A percentile compares a stretch with the other conserved stretches of the same genome.
Conservation (phyloP, 2,113 vertebrate genomes). For the Paramormyrops kingsleyae region DNA sequence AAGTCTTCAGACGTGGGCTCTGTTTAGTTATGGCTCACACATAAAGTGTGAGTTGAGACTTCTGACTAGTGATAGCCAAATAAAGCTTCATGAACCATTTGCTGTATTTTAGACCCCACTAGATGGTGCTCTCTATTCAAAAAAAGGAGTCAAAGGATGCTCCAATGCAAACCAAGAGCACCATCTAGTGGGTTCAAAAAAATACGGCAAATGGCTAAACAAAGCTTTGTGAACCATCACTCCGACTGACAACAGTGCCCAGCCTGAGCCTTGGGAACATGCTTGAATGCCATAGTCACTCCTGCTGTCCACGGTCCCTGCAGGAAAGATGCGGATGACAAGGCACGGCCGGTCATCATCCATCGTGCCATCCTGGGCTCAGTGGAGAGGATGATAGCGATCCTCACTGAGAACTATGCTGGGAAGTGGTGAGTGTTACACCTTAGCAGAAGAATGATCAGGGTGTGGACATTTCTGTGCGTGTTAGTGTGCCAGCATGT, state of each 20-base stretch:
- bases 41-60: background rate
- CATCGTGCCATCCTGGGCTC: constrained; percentile 88
- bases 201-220: no score
- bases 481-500: background rate
- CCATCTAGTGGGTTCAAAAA: no score
- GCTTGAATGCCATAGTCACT: background rate
- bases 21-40: background rate
- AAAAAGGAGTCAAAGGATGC: no score
- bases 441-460: background rate
- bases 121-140: no score
- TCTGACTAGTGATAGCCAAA: background rate
- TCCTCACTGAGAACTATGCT: constrained; percentile 86
- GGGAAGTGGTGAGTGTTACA: constrained; percentile 78
- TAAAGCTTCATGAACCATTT: no score
- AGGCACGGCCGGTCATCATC: constrained; percentile 83
- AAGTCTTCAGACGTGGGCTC: constrained; percentile 43
- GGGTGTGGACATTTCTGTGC: background rate
- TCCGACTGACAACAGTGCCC: background rate
- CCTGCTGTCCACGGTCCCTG: background rate
- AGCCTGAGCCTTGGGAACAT: background rate
- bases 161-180: no score
- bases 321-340: constrained; percentile 85
- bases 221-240: no score
- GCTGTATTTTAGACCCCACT: no score
- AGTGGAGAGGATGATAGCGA: constrained; percentile 91